These are phyloP conservation scores for Leptodactylus fallax DNA, from an alignment of 2,797 vertebrate species.

Conservation along the genomic window DNA sequence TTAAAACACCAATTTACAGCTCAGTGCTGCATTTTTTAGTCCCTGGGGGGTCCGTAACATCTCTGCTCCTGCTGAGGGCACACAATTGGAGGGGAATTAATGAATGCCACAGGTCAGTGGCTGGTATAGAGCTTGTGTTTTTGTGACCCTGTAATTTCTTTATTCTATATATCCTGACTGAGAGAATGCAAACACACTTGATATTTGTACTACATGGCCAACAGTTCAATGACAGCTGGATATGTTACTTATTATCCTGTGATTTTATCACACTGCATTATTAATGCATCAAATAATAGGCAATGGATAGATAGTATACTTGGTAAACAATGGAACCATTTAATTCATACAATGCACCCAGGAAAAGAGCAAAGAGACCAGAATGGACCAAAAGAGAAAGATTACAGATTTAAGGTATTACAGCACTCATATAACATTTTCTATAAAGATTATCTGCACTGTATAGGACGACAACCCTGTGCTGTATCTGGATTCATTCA, in stretches of 20 bases:
- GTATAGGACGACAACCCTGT: not conserved
- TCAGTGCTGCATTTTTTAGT: constrained; percentile 50
- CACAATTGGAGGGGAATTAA: constrained; percentile 47
- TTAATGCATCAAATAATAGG: not conserved
- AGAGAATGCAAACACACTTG: not conserved
- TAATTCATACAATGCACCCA: too few relatives aligned
- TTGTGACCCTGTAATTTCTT: constrained; percentile 6
- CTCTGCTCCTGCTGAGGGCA: constrained; percentile 47
- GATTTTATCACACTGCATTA: constrained; percentile 8
- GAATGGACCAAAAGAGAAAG: too few relatives aligned
- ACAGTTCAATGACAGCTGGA: not conserved
- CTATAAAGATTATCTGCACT: not conserved
- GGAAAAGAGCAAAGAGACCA: not conserved
- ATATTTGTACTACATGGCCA: not conserved
- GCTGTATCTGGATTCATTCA: not conserved
- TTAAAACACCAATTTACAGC: constrained; percentile 63
- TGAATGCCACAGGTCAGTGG: constrained; percentile 46
- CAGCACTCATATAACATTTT: not conserved
- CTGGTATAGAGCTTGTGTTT: constrained; percentile 15
- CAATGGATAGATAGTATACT: not conserved
- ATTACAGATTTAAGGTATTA: not conserved
- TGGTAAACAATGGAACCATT: not conserved
- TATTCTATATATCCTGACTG: not conserved
- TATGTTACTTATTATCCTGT: not conserved
- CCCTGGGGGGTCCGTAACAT: constrained; percentile 43